phyloP scores from a whole-genome alignment of 2,888 invertebrate genomes.

The Drosophila neonasuta region DNA sequence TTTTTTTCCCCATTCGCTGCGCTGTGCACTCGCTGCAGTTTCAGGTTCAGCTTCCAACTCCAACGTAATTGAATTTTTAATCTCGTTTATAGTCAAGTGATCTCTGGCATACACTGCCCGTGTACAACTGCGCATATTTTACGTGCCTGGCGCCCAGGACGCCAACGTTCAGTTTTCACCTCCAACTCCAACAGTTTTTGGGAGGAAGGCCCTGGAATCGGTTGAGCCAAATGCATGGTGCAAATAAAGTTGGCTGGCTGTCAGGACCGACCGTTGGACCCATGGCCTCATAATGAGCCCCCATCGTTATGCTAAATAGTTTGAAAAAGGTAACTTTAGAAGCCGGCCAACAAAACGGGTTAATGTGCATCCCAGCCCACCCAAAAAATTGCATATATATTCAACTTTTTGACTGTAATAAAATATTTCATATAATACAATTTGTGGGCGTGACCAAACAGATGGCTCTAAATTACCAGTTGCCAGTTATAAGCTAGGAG shows the following conservation, averaged over 20 bases:
- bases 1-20: not conserved
- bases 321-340: slow-evolving; percentile 59
- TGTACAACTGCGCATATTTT: slow-evolving; percentile 77
- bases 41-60: slow-evolving; percentile 77
- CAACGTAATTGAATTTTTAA: slow-evolving; percentile 82
- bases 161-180: slow-evolving; percentile 11
- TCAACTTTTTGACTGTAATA: slow-evolving; percentile 62
- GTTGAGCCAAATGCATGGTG: slow-evolving; percentile 54
- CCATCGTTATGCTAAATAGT: slow-evolving; percentile 71
- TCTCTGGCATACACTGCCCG: slow-evolving; percentile 77
- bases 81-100: slow-evolving; percentile 82
- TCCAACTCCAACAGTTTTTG: slow-evolving; percentile 43
- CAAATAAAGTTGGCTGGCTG: slow-evolving; percentile 67
- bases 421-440: slow-evolving; percentile 49
- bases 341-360: slow-evolving; percentile 38
- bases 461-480: slow-evolving; percentile 35
- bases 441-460: slow-evolving; percentile 48
- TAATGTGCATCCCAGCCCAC: slow-evolving; percentile 50
- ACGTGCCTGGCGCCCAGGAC: slow-evolving; percentile 62
- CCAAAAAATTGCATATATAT: slow-evolving; percentile 62
- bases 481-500: slow-evolving; percentile 16
- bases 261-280: slow-evolving; percentile 14
- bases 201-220: slow-evolving; percentile 4
- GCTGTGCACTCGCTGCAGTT: slow-evolving; percentile 50
- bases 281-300: slow-evolving; percentile 59